Evolutionary conservation across 2,113 vertebrate genomes (phyloP).

Genomic region (Cebus imitator): DNA sequence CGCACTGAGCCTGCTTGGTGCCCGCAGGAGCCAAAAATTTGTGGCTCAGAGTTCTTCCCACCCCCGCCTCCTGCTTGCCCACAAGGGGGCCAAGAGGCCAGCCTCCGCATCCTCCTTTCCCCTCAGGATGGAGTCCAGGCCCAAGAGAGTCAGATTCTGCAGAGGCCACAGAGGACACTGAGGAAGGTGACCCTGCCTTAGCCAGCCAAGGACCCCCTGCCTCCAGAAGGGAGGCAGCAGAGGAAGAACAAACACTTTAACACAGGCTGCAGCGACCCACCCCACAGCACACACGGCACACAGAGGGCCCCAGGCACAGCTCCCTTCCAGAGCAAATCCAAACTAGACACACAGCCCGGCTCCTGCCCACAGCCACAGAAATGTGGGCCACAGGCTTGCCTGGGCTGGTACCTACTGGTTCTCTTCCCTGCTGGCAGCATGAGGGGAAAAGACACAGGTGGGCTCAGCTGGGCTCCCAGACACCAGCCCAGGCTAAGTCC

Average conservation of each 20-base stretch:
- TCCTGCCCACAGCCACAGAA: neutral
- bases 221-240: neutral
- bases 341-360: constrained; percentile 3
- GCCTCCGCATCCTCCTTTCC: constrained; percentile 49
- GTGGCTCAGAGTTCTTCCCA: neutral
- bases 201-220: neutral
- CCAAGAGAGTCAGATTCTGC: constrained; percentile 55
- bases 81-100: neutral
- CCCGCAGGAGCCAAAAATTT: neutral
- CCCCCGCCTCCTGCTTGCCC: neutral
- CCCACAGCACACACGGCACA: constrained; percentile 33
- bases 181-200: neutral
- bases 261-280: neutral
- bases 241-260: neutral
- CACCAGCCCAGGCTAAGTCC: neutral
- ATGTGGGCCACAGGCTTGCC: neutral
- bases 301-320: neutral
- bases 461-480: constrained; percentile 37
- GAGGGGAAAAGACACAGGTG: constrained; percentile 70
- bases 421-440: constrained; percentile 87
- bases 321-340: constrained; percentile 45
- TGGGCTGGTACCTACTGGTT: constrained; percentile 82
- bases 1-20: neutral
- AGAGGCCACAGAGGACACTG: constrained; percentile 48
- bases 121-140: constrained; percentile 12